These are phyloP conservation scores for Metellina segmentata DNA, from an alignment of 2,888 invertebrate genomes.

Conservation along the genomic window DNA sequence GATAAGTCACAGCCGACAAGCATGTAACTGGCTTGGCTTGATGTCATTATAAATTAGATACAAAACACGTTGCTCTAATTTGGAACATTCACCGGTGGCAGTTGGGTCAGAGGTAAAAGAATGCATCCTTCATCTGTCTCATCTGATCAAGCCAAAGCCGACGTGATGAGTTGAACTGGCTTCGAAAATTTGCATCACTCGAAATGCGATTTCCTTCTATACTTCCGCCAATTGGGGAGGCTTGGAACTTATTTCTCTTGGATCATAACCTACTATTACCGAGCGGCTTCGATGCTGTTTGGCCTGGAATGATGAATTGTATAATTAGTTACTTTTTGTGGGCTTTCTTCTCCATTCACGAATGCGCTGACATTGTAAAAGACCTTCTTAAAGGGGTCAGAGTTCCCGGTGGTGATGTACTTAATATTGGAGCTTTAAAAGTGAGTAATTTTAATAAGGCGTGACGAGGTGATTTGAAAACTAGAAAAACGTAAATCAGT, in stretches of 20 bases:
- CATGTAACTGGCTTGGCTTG: conserved; percentile 27
- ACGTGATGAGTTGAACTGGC: conserved; percentile 51
- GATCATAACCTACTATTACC: conserved; percentile 12
- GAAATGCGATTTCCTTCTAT: conserved; percentile 26
- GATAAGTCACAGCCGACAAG: conserved; percentile 47
- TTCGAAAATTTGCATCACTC: conserved; percentile 48
- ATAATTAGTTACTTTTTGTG: conserved; percentile 21
- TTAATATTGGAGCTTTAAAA: not conserved
- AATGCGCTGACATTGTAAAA: not conserved
- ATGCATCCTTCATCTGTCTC: conserved; percentile 52
- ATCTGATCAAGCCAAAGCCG: conserved; percentile 23
- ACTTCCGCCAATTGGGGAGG: conserved; percentile 19
- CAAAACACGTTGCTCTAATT: conserved; percentile 63
- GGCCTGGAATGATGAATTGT: conserved; percentile 14
- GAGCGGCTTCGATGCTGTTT: not conserved
- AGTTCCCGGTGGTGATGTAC: not conserved
- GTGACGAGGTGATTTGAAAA: not conserved
- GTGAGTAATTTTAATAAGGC: not conserved
- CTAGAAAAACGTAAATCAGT: not conserved
- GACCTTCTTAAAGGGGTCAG: not conserved
- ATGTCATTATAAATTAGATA: conserved; percentile 70
- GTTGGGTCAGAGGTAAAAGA: conserved; percentile 43
- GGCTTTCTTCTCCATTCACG: not conserved
- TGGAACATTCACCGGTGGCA: conserved; percentile 32
- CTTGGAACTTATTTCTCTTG: conserved; percentile 23